Evolutionary conservation across 2,797 vertebrate genomes (phyloP), one percentile per base, ranked within the genome.

Genomic region (Tenualosa ilisha): DNA sequence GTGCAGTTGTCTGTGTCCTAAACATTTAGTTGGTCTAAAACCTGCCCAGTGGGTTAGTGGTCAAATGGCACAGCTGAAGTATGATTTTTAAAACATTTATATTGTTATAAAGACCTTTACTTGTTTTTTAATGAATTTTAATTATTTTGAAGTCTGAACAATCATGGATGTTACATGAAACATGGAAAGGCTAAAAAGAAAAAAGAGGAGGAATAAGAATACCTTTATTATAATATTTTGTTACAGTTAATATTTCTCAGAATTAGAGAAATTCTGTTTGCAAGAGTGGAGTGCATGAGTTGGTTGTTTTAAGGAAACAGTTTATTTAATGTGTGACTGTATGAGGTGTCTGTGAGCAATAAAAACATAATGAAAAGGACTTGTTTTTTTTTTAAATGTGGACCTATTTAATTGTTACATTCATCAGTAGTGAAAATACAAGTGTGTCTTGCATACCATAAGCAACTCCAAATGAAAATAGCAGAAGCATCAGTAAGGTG

Each of bases 301-400:
- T 20, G 31, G 6, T 72, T 72, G 68, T 40, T 79, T 79, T 79
- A n/a, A 43, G 40, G 72, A 79, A 79, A 79, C 72, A 43, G 37
- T 75, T 43, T 79, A 79, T 79, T 79, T 79, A 79, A 79, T 46
- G 40, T 79, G 12, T 79, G 72, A 46, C 17, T 40, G 37, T 46
- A 6, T 40, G 56, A 5, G 22, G 20, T 61, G 72, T 43, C 22
- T 46, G 72, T 79, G 40, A 79, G 17, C 6, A 72, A 72, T 37
- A 46, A 20, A 79, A 79, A 79, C 17, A 40, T 43, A 46, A 79
- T 22, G 37, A 46, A 46, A 43, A 43, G 46, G 24, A 37, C 24
- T 63, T 68, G 12, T 15, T 15, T 68, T 31, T 3, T 49, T 49
- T 3, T 46, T 46, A 63, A 13, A 37, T 1, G 53, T 1, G 4